Base-by-base conservation (phyloP, 2,888 invertebrate species). In the Lasius platythorax region DNA sequence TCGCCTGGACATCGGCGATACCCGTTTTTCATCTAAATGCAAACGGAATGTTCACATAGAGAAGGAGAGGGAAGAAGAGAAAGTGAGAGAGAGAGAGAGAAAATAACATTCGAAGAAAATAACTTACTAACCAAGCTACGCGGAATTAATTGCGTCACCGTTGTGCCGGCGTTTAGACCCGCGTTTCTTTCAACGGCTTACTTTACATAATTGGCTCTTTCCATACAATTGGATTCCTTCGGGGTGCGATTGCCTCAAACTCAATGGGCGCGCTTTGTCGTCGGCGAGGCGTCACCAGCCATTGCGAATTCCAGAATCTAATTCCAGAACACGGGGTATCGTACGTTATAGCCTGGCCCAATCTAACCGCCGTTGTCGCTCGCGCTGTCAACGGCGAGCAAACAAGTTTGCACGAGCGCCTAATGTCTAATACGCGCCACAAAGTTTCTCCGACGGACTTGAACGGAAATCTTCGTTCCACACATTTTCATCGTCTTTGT, bases 331-430 rank as follows among this genome's bases (percentile, higher is more conserved):
- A 63, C 74, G 46, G 18, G 43, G 50, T 46, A 64, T 72, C 73
- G 56, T 70, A 82, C 81, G 43, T 84, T 81, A 84, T 66, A 70
- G 30, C 63, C 68, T 11, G 58, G 72, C 43, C n/a, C 72, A 30
- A 56, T 9, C 68, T 30, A 23, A 66, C 50, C 76, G 74, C 70
- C 83, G 83, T 78, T 78, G 74, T 70, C 82, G 78, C 43, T 46
- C 33, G 79, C 33, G 79, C 53, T 81, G 85, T 85, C 87, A 78
- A 70, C 85, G 58, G 53, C 83, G 84, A 81, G 64, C 81, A 85
- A 88, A 85, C 88, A 88, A 85, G 82, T 85, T 74, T 73, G 23
- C 79, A 43, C 74, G 73, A 82, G 56, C 86, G 74, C 72, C 82
- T 73, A 87, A 87, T 82, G 66, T 88, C 84, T 85, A 84, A 79